Conservation (phyloP, 2,797 vertebrate species). For the Macropodus opercularis region DNA sequence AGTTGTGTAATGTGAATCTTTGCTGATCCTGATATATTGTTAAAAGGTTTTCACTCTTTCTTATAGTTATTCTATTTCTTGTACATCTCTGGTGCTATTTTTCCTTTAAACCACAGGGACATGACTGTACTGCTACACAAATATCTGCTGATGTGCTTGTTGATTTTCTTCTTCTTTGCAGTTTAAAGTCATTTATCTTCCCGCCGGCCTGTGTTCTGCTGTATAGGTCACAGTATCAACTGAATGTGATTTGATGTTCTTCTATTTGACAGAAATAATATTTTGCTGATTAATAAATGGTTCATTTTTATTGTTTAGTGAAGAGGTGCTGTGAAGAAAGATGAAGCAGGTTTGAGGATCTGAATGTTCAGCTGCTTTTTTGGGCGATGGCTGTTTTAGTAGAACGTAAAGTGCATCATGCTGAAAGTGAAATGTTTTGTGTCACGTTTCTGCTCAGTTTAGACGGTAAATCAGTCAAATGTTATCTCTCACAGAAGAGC, state of each 20-base stretch:
- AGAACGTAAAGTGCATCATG: slow-evolving; percentile 18
- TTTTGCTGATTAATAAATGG: slow-evolving; percentile 13
- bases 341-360: slow-evolving; percentile 32
- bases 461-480: slow-evolving; percentile 33
- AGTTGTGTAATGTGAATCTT: slow-evolving; percentile 27
- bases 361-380: slow-evolving; percentile 31
- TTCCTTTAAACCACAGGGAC: slow-evolving; percentile 14
- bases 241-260: background rate
- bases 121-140: slow-evolving; percentile 14
- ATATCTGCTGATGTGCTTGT: background rate
- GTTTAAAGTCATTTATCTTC: too few relatives aligned
- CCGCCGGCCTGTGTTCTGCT: slow-evolving; percentile 6
- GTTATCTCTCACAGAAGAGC: slow-evolving; percentile 20
- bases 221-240: slow-evolving; percentile 2
- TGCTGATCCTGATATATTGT: slow-evolving; percentile 32
- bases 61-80: slow-evolving; percentile 24
- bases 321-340: slow-evolving; percentile 41
- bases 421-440: slow-evolving; percentile 22
- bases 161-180: too few relatives aligned
- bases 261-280: slow-evolving; percentile 17
- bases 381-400: slow-evolving; percentile 39
- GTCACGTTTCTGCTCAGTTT: slow-evolving; percentile 18
- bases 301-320: slow-evolving; percentile 44
- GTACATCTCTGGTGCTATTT: slow-evolving; percentile 51
- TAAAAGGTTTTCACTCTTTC: slow-evolving; percentile 40